Percentiles rank a stretch among this genome's conserved stretches.
Evolutionary conservation across 2,888 invertebrate species (phyloP).

Genomic region (Trachelus stipa): DNA sequence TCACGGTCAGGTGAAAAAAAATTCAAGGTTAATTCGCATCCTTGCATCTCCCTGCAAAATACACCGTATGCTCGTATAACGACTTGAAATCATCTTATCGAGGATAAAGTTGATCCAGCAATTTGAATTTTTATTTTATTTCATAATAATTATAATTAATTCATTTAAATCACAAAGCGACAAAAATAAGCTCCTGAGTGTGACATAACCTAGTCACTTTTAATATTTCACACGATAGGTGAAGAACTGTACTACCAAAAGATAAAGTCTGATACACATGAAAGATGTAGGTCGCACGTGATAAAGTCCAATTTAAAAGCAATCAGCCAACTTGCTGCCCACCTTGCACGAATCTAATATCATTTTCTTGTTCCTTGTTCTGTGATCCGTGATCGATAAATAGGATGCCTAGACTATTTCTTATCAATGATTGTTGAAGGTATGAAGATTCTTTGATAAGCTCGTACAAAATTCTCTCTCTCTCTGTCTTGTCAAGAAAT

Average conservation of each 20-base stretch:
- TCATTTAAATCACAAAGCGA: not conserved
- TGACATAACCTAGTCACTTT: not conserved
- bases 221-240: not conserved
- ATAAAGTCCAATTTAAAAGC: conserved; percentile 45
- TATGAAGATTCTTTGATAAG: not conserved
- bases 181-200: not conserved
- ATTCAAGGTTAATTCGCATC: not conserved
- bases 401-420: not conserved
- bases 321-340: conserved; percentile 25
- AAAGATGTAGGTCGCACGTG: conserved; percentile 30
- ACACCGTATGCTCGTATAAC: not conserved
- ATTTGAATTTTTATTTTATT: not conserved
- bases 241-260: no score
- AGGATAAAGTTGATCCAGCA: not conserved
- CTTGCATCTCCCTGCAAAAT: not conserved
- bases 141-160: not conserved
- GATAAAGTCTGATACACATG: not conserved
- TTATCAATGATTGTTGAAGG: not conserved
- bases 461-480: not conserved
- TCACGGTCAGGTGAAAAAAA: not conserved
- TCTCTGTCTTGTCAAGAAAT: not conserved
- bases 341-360: not conserved
- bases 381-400: not conserved
- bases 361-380: not conserved
- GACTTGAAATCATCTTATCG: not conserved